Conservation (phyloP, 2,888 invertebrate genomes). For the Halictus quadricinctus region DNA sequence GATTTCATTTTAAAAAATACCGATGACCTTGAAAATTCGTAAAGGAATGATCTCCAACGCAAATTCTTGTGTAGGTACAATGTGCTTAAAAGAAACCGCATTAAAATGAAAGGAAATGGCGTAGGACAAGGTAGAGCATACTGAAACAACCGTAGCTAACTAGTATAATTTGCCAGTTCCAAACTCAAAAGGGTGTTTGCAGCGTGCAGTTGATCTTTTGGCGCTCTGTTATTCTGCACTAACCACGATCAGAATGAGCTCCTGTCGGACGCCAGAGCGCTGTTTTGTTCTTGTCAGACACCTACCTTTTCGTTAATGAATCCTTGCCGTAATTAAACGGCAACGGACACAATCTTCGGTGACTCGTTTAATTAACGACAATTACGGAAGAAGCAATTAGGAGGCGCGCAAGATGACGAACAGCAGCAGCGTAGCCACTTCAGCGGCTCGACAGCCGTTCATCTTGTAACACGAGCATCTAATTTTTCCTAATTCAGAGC, state of each 20-base stretch:
- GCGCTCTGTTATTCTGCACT: conserved; percentile 2
- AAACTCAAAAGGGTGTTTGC: not conserved
- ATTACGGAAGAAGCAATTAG: conserved; percentile 68
- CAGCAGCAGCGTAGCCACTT: conserved; percentile 34
- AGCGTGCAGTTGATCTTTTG: conserved; percentile 19
- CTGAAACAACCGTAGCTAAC: not conserved
- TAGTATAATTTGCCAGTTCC: not conserved
- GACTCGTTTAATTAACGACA: conserved; percentile 70
- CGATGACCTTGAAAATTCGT: not conserved
- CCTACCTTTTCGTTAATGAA: conserved; percentile 69
- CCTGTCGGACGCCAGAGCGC: conserved; percentile 35
- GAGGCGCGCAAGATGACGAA: conserved; percentile 60
- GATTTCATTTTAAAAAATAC: not conserved
- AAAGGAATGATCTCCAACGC: no score
- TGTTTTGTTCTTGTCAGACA: conserved; percentile 65
- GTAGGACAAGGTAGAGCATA: not conserved
- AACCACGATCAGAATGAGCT: conserved; percentile 35
- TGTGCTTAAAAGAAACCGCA: no score
- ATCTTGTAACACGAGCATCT: conserved; percentile 21
- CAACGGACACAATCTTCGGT: conserved; percentile 64
- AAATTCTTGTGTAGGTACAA: no score
- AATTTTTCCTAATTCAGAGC: conserved; percentile 11
- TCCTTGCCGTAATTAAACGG: conserved; percentile 70
- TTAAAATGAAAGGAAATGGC: not conserved
- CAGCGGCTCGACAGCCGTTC: conserved; percentile 19